Evolutionary conservation across 2,113 vertebrate species (phyloP).

Genomic region (Oxyruncus cristatus): DNA sequence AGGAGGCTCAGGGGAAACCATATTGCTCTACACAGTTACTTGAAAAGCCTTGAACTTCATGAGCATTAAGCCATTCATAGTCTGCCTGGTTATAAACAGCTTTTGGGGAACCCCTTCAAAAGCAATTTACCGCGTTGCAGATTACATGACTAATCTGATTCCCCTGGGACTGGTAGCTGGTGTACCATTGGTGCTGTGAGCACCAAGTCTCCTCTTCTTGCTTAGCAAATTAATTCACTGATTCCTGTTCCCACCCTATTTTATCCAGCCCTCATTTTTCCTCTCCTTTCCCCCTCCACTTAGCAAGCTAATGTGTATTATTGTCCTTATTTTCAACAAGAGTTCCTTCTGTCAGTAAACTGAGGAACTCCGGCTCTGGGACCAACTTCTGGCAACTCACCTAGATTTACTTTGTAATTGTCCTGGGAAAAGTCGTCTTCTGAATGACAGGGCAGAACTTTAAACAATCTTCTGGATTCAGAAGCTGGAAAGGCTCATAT

Average conservation of each 20-base stretch:
- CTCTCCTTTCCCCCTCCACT: too few relatives aligned
- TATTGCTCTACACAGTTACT: not conserved
- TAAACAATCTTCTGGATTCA: not conserved
- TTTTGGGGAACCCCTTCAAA: too few relatives aligned
- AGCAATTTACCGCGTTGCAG: too few relatives aligned
- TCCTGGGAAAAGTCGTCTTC: not conserved
- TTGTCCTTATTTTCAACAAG: not conserved
- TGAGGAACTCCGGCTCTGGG: not conserved
- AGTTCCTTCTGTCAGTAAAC: not conserved
- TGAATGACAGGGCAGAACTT: not conserved
- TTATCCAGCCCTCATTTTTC: not conserved
- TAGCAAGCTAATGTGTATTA: not conserved
- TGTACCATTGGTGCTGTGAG: not conserved
- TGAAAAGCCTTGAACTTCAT: not conserved
- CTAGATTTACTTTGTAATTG: not conserved
- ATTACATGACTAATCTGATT: not conserved
- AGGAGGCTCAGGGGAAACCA: not conserved
- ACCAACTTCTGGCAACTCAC: not conserved
- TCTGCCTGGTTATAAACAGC: too few relatives aligned
- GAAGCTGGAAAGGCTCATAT: not conserved
- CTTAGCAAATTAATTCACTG: not conserved
- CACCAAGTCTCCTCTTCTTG: not conserved
- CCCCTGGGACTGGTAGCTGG: not conserved
- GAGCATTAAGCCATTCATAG: too few relatives aligned
- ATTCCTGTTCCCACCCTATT: not conserved